Evolutionary conservation across 53 echinoderm and acorn worm genomes (phyloP), one percentile per base, ranked within the genome.

Genomic region (Holothuria scabra): DNA sequence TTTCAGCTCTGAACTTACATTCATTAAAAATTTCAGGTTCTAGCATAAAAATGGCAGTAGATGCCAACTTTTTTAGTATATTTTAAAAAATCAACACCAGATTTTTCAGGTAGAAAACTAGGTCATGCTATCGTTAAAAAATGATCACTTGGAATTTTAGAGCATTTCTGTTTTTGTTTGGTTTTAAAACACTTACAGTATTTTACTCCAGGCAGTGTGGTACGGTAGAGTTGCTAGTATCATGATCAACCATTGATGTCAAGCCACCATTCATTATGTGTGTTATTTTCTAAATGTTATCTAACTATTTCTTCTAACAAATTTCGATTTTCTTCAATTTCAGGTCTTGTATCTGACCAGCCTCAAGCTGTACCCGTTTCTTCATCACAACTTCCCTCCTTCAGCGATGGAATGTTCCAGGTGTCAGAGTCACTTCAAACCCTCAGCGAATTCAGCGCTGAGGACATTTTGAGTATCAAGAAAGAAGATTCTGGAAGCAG

Each of bases 301-400:
- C 52, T 52, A 52, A 52, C 7, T 12, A 21, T 37, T 24, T 66
- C 46, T 35, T 33, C 52, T 52, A 16, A 8, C 18, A 52, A 52
- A 14, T 46, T 28, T 49, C 33, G 18, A 56, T 80, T 66, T 0
- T 10, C 49, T 20, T 34, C 30, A 48, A 21, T 28, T 48, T 5
- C 88, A 96, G 96, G 87, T 41, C 92, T 94, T 75, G 88, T 85
- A 10, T 90, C 91, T n/a, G 92, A 97, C 74, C 94, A 94, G 76
- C 99, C 99, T 56, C 94, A 97, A 74, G 99, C 99, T n/a, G 94
- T 97, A 28, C 99, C 99, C 7, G 99, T 97, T 38, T 94, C 94
- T 7, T 84, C 90, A 10, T 88, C 93, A 8, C 94, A 92, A 76
- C 84, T 88, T 60, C 86, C 91, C 58, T 85, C 79, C 84, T 93